A percentile compares a stretch with the other conserved stretches of the same genome.
Evolutionary conservation across 2,888 invertebrate species (phyloP).

Genomic region (Drosophila melanocephala): DNA sequence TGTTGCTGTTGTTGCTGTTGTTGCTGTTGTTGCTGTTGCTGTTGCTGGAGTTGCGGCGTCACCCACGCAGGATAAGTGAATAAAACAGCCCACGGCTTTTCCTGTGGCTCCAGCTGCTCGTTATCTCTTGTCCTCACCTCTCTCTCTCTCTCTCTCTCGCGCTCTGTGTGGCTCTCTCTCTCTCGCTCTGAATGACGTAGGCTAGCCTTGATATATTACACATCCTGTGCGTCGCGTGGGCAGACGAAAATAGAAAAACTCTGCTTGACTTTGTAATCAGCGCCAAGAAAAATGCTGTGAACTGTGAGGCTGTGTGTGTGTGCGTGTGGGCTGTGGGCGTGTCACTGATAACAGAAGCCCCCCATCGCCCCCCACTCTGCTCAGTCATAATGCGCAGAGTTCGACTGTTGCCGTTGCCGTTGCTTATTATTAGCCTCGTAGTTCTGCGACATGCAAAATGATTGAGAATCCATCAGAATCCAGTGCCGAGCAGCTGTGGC

Average conservation of each 20-base stretch:
- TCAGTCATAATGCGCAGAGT: neutral
- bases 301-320: neutral
- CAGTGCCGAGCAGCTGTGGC: conserved; percentile 58
- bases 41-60: conserved; percentile 6
- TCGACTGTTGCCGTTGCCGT: neutral
- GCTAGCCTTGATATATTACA: conserved; percentile 8
- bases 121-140: neutral
- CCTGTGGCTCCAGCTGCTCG: conserved; percentile 37
- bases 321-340: conserved; percentile 39
- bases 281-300: neutral
- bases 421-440: conserved; percentile 42
- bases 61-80: conserved; percentile 43
- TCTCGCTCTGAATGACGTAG: conserved; percentile 37
- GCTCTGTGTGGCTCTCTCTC: too few species aligned
- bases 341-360: conserved; percentile 47
- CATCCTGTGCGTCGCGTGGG: conserved; percentile 27
- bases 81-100: conserved; percentile 31
- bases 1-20: neutral
- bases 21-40: neutral
- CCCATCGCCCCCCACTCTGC: neutral
- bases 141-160: accelerated
- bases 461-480: conserved; percentile 73
- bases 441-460: conserved; percentile 73
- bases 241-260: conserved; percentile 36
- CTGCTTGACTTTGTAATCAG: conserved; percentile 35